Conservation (phyloP, 2,888 invertebrate species). For the Diaperis boleti region DNA sequence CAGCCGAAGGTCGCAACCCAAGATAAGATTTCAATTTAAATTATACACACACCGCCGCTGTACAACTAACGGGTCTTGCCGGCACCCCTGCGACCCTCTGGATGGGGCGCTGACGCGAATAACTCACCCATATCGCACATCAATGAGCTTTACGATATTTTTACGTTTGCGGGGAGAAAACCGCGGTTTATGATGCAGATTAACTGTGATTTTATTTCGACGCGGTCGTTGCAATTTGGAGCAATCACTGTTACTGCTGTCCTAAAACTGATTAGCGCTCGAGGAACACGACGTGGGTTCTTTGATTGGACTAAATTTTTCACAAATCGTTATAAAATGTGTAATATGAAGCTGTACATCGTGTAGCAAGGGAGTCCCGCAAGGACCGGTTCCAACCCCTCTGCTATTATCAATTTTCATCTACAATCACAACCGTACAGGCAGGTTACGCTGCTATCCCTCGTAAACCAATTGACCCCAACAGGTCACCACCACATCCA, state of each 20-base stretch:
- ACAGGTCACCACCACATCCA: neutral
- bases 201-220: neutral
- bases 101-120: constrained; percentile 34
- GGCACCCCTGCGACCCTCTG: neutral
- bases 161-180: constrained; percentile 13
- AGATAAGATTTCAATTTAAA: constrained; percentile 62
- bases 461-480: no score
- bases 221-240: neutral
- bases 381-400: no score
- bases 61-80: constrained; percentile 39
- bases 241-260: neutral
- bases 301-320: no score
- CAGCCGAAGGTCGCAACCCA: constrained; percentile 56
- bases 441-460: no score
- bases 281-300: no score
- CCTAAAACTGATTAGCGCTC: no score
- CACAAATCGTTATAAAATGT: no score
- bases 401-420: no score
- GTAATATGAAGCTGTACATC: no score
- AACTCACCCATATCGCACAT: constrained; percentile 36
- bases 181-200: constrained; percentile 2
- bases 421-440: no score
- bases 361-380: no score
- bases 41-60: constrained; percentile 54
- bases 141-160: constrained; percentile 31